phyloP scores from a whole-genome alignment of 30 jellyfish, hydroid and myxozoan species.

The Mastigias papua region DNA sequence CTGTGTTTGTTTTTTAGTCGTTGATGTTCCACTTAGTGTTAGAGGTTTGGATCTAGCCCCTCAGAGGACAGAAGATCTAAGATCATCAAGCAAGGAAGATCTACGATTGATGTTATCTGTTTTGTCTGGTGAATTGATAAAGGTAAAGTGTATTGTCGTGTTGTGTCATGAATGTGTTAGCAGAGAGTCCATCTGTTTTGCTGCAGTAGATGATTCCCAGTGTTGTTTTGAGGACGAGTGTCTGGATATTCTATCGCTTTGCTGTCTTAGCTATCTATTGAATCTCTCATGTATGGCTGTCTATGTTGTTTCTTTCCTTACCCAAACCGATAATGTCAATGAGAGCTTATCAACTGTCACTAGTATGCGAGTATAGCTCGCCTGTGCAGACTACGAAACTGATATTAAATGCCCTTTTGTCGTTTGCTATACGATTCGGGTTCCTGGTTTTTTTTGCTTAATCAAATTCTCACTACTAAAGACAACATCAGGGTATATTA shows the following conservation, averaged over 20 bases:
- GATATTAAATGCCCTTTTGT: too few species aligned
- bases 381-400: too few species aligned
- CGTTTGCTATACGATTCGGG: too few species aligned
- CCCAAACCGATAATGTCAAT: not conserved
- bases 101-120: conserved; percentile 91
- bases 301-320: not conserved
- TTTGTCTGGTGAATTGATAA: conserved; percentile 84
- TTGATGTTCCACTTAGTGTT: conserved; percentile 89
- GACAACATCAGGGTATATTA: too few species aligned
- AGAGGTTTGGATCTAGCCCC: conserved; percentile 98
- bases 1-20: conserved; percentile 52
- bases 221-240: not conserved
- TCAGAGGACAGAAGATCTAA: conserved; percentile 63
- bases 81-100: conserved; percentile 90
- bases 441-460: too few species aligned
- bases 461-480: too few species aligned
- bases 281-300: not conserved
- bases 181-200: not conserved
- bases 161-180: not conserved
- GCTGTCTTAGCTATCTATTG: not conserved
- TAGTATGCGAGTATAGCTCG: too few species aligned
- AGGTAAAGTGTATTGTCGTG: conserved; percentile 70
- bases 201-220: not conserved
- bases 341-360: too few species aligned
- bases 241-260: not conserved